Evolutionary conservation across 2,797 vertebrate species (phyloP), one percentile per base, ranked within the genome.

Genomic region (Sciurus carolinensis): DNA sequence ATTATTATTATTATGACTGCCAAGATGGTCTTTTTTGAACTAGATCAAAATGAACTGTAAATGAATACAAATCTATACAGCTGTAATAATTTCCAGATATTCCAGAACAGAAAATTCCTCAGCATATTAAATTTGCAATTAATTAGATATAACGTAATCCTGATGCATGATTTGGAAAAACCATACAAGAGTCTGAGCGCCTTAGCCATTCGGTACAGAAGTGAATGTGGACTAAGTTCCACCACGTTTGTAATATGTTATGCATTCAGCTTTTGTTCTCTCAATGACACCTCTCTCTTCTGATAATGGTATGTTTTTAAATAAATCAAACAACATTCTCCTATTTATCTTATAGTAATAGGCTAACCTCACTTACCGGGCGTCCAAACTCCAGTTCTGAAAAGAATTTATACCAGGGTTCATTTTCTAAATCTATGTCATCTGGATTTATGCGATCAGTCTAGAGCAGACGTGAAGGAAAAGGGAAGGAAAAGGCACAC

Each of bases 341-440:
- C 98, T 98, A 80, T 87, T 94, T 30, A 90, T 97, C 75, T 98
- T 94, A 98, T 42, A 97, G 96, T 87, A 98, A 97, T 94, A 98
- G 94, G 97, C 98, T 98, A 97, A 96, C 98, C 99, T 98, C 99
- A 99, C 99, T 99, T 99, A 99, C 99, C 99, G 99, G 99, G 93
- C 99, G 99, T 99, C 99, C 99, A 99, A 99, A 99, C 98, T 99
- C 99, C 99, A 99, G 99, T 98, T 99, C 99, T 99, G 99, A 99
- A 99, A 99, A 99, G 99, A 99, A 99, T 99, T 99, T 99, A 99
- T 99, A 99, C 99, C 99, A 99, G 98, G 99, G 99, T 98, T 99
- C 99, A 98, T 99, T 99, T 99, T 99, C 99, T 99, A 99, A 99
- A 99, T 99, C 99, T 99, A 99, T 99, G 99, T 99, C 99, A 99